Evolutionary conservation across 2,888 invertebrate species (phyloP), one percentile per base, ranked within the genome.

Genomic region (Perdita meconis): DNA sequence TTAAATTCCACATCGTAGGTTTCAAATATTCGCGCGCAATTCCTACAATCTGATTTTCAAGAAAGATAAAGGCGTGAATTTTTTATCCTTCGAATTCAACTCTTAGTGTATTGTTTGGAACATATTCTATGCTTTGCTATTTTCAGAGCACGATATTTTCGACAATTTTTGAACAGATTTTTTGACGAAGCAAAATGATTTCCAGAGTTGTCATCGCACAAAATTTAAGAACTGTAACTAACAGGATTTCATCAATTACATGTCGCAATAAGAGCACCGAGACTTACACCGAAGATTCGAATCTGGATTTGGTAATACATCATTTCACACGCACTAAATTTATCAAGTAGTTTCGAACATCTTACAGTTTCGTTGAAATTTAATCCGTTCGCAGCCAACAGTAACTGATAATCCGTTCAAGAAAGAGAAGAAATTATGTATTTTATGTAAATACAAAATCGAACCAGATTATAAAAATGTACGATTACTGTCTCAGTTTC

Each of bases 401-500:
- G 5, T 76, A 3, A 38, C 87, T 36, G 64, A 84, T 24, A 97
- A 98, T 93, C 98, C 98, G 0, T 99, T 94, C 89, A 94, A 95
- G 89, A 96, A 95, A 87, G 96, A 96, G 78, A 94, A 93, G 74
- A 93, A 93, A 24, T 92, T 94, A 81, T 99, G 98, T 90, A 95
- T 98, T 83, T 93, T 98, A 10, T 99, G 99, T 91, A 95, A 96
- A 92, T 91, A 96, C 75, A 94, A 96, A 38, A 95, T 98, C n/a
- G 94, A 94, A 0, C 96, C 97, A 0, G 95, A 97, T 92, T 98
- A 97, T 90, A 99, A 98, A 93, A 99, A 99, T 93, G 95, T 96
- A 0, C 95, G 97, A 85, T 92, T 99, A 2, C 93, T 99, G 4
- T 97, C 98, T 0, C 99, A 99, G 92, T 99, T 99, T 92, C 97